Base-by-base conservation (phyloP, 2,113 vertebrate species). In the Columba janthina region DNA sequence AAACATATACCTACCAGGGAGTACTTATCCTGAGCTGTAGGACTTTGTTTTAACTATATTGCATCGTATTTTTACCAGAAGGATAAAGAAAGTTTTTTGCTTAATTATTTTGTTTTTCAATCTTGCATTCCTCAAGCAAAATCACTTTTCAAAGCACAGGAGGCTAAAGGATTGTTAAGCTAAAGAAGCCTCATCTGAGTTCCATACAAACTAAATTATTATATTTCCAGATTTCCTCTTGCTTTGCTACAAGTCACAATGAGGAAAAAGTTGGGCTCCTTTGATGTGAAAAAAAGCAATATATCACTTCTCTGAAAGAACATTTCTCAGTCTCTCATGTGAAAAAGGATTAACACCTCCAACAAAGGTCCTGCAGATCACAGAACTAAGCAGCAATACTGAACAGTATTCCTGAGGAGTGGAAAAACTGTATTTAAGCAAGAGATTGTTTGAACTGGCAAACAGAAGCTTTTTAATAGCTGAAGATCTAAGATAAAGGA, bases 341-440 rank as follows among this genome's bases (percentile, higher is more conserved):
- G 98, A 98, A 98, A 98, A 98, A 97, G 98, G 98, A 98, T 98
- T 98, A 98, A 97, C 98, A 98, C 98, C 97, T 98, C 97, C 97
- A 98, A 98, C 98, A 98, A 98, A 98, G 97, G 97, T 98, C 97
- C 89, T 91, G 96, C 87, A 92, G 98, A 98, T 97, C 97, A 97
- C 98, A 98, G 98, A 97, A 95, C 96, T 89, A 76, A 97, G 97
- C 96, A 98, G 97, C 95, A 94, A 83, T 90, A 65, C 98, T 97
- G 96, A 96, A 93, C 94, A 96, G 97, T 97, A 94, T 97, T 98
- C 97, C 94, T 96, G 95, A 98, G 96, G 92, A 97, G 96, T 97
- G 96, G 97, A 97, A 98, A 97, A 97, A 97, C 97, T 97, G 97
- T 97, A 97, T 98, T 98, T 97, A 97, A 97, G 97, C 91, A 97